Evolutionary conservation across 2,113 vertebrate species (phyloP), one percentile per base, ranked within the genome.

Genomic region (Nothoprocta pentlandii): DNA sequence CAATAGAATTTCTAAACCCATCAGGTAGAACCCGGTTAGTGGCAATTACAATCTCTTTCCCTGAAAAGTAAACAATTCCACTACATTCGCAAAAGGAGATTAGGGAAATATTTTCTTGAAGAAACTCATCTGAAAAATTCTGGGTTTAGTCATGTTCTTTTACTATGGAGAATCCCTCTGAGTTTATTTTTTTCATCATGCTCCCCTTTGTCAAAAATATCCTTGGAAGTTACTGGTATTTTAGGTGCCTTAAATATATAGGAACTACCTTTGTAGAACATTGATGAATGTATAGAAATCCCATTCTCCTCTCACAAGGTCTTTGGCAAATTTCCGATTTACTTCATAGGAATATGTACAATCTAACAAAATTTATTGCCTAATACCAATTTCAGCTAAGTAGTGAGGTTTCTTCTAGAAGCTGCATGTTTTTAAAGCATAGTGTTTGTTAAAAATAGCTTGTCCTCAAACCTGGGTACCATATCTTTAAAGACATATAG

Each of bases 311-410:
- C 12, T 7, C 16, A 58, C n/a, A 84, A 9, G 51, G 2, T 56
- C 23, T 69, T 16, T 51, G 76, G 32, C 14, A 53, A 62, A 34
- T 9, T 9, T 81, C 12, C 16, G 28, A 5, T 10, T 66, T 34
- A 79, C 32, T 88, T 14, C 46, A 4, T 5, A 41, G 2, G 4
- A 74, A 36, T 12, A 3, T 47, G 4, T 9, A 90, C 7, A 2
- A 7, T 32, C 59, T 19, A 64, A 28, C 23, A 67, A 4, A 62
- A 47, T 46, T 75, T 59, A 30, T 6, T 61, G 11, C 9, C 16
- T 15, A 26, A 2, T 41, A n/a, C 3, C 8, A 59, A 17, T 6
- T n/a, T 73, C 30, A 80, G 6, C 0, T 0, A 66, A 42, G 16
- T 25, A 6, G 4, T 21, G 41, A 9, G 7, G 28, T 1, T 36